A percentile compares a stretch with the other conserved stretches of the same genome.
These are phyloP conservation scores for Pachyuromys duprasi DNA, from an alignment of 2,797 vertebrate species.

Conservation along the genomic window DNA sequence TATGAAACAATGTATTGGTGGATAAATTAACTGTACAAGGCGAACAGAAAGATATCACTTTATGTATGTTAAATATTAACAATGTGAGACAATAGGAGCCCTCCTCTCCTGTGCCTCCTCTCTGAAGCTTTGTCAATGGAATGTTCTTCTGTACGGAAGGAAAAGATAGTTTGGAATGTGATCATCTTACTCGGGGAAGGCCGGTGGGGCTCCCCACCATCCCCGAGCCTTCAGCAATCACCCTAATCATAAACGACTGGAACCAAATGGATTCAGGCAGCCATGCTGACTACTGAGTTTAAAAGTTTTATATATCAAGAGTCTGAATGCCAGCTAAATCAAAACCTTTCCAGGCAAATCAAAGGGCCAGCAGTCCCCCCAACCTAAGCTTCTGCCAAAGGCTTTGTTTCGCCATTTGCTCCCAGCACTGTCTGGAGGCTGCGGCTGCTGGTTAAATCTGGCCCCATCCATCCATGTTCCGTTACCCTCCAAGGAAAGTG, in stretches of 20 bases:
- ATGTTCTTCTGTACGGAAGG: constrained; percentile 77
- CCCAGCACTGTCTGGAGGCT: constrained; percentile 56
- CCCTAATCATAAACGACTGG: constrained; percentile 85
- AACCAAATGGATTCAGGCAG: constrained; percentile 86
- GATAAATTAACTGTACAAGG: constrained; percentile 82
- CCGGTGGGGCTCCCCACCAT: constrained; percentile 67
- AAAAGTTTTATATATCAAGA: constrained; percentile 84
- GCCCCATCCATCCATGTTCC: constrained; percentile 52
- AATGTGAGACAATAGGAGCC: constrained; percentile 72
- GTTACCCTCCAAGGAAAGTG: constrained; percentile 54
- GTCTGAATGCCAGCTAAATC: constrained; percentile 84
- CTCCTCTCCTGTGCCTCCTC: constrained; percentile 19
- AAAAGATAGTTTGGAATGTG: constrained; percentile 81
- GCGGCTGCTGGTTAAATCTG: constrained; percentile 33
- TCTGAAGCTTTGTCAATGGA: constrained; percentile 75
- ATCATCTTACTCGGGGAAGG: constrained; percentile 79
- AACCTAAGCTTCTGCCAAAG: constrained; percentile 60
- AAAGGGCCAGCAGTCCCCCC: constrained; percentile 55
- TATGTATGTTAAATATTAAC: constrained; percentile 80
- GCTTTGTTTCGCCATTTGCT: constrained; percentile 65
- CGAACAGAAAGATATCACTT: constrained; percentile 78
- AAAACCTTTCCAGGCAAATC: constrained; percentile 81
- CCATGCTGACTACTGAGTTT: constrained; percentile 84
- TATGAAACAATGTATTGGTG: constrained; percentile 78
- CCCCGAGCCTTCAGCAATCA: constrained; percentile 84